Evolutionary conservation across 2,888 invertebrate genomes (phyloP), one percentile per base, ranked within the genome.

Genomic region (Aphodius granarius): DNA sequence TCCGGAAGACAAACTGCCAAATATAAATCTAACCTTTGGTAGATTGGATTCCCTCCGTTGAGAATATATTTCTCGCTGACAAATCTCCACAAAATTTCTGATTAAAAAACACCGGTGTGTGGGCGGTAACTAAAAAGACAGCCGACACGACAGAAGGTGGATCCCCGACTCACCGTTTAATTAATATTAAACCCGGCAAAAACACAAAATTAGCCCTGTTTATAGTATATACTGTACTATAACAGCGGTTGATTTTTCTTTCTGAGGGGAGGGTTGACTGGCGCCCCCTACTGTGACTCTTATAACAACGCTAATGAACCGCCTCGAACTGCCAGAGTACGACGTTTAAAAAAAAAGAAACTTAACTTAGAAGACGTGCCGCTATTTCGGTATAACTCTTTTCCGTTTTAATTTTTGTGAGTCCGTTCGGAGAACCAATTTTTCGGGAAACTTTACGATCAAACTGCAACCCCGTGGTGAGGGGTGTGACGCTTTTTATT

Each of bases 261-360:
- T 77, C 78, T 75, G 75, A 73, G 75, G 75, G 78, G 78, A 78
- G 76, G 75, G 78, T 76, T 77, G 74, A 75, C 74, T 75, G 73
- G 75, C 75, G 78, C 80, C 78, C 80, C 81, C 82, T 76, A 79
- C 80, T 78, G 82, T 17, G 80, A 76, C 79, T 79, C 78, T 81
- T 82, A 82, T 81, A 82, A 79, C 80, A 80, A 77, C 80, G 82
- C 85, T 85, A 85, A 85, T 85, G 85, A 85, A 85, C 83, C 82
- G 83, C 81, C 81, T 81, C 79, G 78, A 66, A 62, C 65, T 70
- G 43, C 43, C 43, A 43, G 43, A 43, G 43, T 22, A 23, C 3
- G 22, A 66, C 21, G 15, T 22, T 62, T 9, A 71, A 68, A 73
- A 65, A 71, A 73, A 70, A 71, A 73, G 22, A 66, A 18, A 62